Base-by-base conservation (phyloP, 1,140 invertebrate species). In the Pogonus chalceus region DNA sequence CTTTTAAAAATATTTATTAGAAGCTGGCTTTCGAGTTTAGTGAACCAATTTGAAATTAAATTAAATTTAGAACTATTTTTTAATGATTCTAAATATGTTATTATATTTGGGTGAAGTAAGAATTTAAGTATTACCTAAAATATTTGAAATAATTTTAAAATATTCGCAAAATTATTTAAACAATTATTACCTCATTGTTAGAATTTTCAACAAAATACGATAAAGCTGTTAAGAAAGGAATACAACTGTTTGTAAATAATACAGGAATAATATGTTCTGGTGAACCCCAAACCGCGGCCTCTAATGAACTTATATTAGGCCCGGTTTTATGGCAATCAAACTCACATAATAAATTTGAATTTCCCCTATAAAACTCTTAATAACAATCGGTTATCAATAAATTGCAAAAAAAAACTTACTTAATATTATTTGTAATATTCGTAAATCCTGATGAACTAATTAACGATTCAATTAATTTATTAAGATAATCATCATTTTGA, bases 41-140 rank as follows among this genome's bases (percentile, higher is more conserved):
- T 74, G 61, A 78, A 80, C 77, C 78, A 80, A 61, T 78, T 77
- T 35, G 69, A 68, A 47, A 61, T 71, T 9, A 77, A 62, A 50
- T 65, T 63, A 54, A 59, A 62, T 31, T 60, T 60, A 21, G 59
- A 23, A 2, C 23, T 20, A 50, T 58, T 56, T 51, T 54, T 52
- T 37, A 68, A 37, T 20, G 37, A 26, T 2, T 37, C 46, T 18
- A 64, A 57, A 52, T 69, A 69, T 18, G 55, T 48, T 16, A 55
- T 53, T 18, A 71, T 59, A 22, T 65, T 65, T 23, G 37, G 16
- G 35, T 69, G 57, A 4, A 57, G 46, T 18, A 70, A 51, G 54
- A 69, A 69, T 55, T 63, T 49, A 62, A 70, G 20, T 59, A 62
- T 67, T 53, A 72, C 24, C 65, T 71, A 56, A 60, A 72, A 72